These are phyloP conservation scores for Sprattus sprattus DNA, from an alignment of 2,113 vertebrate species.

Conservation along the genomic window DNA sequence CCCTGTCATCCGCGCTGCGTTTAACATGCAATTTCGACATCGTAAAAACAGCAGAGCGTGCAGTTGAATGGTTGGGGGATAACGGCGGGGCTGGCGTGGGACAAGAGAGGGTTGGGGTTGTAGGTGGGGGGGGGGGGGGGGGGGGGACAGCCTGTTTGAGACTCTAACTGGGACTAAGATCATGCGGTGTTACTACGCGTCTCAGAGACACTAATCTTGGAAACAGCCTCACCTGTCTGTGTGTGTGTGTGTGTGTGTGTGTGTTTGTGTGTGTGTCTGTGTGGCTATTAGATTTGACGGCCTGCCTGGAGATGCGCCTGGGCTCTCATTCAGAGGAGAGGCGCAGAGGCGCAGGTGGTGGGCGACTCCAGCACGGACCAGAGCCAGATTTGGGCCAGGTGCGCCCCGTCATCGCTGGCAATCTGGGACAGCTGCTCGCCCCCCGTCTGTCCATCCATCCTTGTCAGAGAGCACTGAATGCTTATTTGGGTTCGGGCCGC, in stretches of 20 bases:
- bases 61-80: slow-evolving; percentile 59
- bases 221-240: neutral
- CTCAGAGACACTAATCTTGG: neutral
- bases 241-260: neutral
- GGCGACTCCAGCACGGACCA: slow-evolving; percentile 15
- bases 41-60: slow-evolving; percentile 67
- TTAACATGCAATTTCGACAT: slow-evolving; percentile 65
- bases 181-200: neutral
- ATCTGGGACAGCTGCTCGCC: neutral
- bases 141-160: neutral
- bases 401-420: neutral
- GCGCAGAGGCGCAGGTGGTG: neutral
- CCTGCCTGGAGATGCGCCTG: neutral
- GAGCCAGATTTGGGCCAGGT: neutral
- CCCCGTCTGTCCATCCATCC: slow-evolving; percentile 56
- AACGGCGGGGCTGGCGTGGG: slow-evolving; percentile 11
- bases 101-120: slow-evolving; percentile 24
- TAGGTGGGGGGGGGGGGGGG: neutral
- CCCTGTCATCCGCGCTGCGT: slow-evolving; percentile 53
- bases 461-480: slow-evolving; percentile 57
- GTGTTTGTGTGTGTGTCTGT: neutral
- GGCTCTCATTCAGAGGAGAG: neutral
- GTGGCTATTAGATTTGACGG: neutral
- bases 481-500: slow-evolving; percentile 59
- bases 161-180: neutral